These are phyloP conservation scores for Chascanopsetta lugubris DNA, from an alignment of 2,113 vertebrate species.

Conservation along the genomic window DNA sequence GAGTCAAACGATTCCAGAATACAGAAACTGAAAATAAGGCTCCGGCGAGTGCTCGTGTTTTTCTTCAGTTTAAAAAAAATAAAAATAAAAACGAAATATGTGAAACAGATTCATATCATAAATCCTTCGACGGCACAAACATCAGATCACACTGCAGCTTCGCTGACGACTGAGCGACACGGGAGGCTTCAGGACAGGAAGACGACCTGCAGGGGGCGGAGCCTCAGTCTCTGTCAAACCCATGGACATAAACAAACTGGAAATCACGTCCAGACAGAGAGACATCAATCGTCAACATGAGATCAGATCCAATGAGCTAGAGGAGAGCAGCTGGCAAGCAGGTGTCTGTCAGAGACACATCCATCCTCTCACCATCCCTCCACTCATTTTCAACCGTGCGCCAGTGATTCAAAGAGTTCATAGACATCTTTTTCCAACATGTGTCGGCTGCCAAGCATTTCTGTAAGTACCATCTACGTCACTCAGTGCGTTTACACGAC, in stretches of 20 bases:
- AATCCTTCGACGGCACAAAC: conserved; percentile 34
- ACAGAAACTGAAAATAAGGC: conserved; percentile 29
- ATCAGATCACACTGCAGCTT: conserved; percentile 9
- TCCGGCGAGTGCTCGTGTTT: conserved; percentile 27
- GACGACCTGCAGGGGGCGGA: conserved; percentile 3
- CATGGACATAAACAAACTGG: conserved; percentile 44
- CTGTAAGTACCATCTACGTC: too few species aligned
- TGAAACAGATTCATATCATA: conserved; percentile 34
- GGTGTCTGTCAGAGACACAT: conserved; percentile 51
- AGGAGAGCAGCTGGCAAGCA: conserved; percentile 54
- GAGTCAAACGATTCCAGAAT: conserved; percentile 14
- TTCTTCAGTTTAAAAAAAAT: conserved; percentile 12
- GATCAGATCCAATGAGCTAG: conserved; percentile 65
- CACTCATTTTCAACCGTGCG: too few species aligned
- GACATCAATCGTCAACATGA: conserved; percentile 33
- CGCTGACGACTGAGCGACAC: conserved; percentile 34
- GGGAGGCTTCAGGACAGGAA: conserved; percentile 12
- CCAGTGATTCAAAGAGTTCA: too few species aligned
- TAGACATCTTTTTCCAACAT: too few species aligned
- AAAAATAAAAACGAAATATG: conserved; percentile 22
- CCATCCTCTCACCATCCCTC: conserved; percentile 1
- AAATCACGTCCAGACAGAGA: background rate
- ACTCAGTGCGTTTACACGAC: too few species aligned
- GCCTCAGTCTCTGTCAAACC: background rate
- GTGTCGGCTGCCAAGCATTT: too few species aligned